These are phyloP conservation scores for Rhyzopertha dominica DNA, from an alignment of 1,140 invertebrate genomes.

Conservation along the genomic window DNA sequence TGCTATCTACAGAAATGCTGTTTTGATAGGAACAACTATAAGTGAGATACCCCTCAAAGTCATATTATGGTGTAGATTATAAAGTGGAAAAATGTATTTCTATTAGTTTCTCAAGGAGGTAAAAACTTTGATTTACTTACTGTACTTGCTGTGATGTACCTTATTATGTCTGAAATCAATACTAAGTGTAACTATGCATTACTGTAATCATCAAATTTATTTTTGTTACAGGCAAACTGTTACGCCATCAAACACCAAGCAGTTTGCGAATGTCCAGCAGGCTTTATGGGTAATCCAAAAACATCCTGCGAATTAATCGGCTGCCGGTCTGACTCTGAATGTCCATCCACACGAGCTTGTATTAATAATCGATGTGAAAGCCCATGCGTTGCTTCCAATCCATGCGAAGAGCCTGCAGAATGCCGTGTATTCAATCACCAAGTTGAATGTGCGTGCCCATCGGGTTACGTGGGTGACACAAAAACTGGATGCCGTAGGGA, in stretches of 20 bases:
- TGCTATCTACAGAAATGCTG: too few species aligned
- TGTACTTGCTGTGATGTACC: too few species aligned
- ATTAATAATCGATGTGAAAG: slow-evolving; percentile 73
- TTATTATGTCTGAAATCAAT: too few species aligned
- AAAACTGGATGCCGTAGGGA: slow-evolving; percentile 60
- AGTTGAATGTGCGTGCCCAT: slow-evolving; percentile 71
- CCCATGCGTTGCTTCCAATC: slow-evolving; percentile 62
- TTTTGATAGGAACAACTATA: too few species aligned
- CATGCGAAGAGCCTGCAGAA: slow-evolving; percentile 64
- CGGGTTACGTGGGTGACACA: slow-evolving; percentile 65
- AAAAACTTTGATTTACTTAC: too few species aligned
- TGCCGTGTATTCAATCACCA: slow-evolving; percentile 73
- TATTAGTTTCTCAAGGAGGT: too few species aligned
- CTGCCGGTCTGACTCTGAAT: slow-evolving; percentile 70
- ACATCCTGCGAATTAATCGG: slow-evolving; percentile 68
- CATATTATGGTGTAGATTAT: too few species aligned
- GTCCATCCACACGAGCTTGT: slow-evolving; percentile 69
- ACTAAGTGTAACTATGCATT: too few species aligned
- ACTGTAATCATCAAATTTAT: too few species aligned
- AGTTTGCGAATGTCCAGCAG: slow-evolving; percentile 74
- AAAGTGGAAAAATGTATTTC: too few species aligned
- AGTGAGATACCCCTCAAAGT: too few species aligned
- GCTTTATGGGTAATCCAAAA: slow-evolving; percentile 75
- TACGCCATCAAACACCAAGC: slow-evolving; percentile 72
- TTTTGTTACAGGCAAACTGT: slow-evolving; percentile 62